Evolutionary conservation across 2,888 invertebrate genomes (phyloP).

Genomic region (Ernsta delagoae): DNA sequence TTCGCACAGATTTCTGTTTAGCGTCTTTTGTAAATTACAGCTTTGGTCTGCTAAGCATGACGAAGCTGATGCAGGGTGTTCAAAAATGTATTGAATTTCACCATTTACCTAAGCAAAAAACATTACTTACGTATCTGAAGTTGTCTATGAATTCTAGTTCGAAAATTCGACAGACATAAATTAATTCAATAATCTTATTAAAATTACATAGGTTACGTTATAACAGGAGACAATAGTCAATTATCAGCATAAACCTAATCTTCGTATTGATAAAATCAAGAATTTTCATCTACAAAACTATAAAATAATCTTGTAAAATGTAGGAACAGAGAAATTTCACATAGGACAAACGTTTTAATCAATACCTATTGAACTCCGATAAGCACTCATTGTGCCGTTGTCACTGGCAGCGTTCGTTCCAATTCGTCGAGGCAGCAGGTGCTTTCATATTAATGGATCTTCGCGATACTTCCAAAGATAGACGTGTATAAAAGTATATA

Average conservation of each 20-base stretch:
- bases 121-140: too few relatives aligned
- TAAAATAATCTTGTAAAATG: neutral
- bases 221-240: too few relatives aligned
- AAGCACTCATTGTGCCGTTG: slow-evolving; percentile 22
- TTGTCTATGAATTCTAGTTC: too few relatives aligned
- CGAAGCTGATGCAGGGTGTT: neutral
- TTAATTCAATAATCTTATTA: too few relatives aligned
- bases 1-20: neutral
- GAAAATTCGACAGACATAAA: too few relatives aligned
- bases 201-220: too few relatives aligned
- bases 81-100: neutral
- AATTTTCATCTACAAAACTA: neutral
- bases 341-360: slow-evolving; percentile 10
- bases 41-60: neutral
- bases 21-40: neutral
- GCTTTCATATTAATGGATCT: slow-evolving; percentile 29
- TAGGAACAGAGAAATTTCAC: neutral
- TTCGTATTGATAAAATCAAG: too few relatives aligned
- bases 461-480: slow-evolving; percentile 19
- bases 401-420: slow-evolving; percentile 24
- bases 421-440: slow-evolving; percentile 24
- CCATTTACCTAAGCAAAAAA: neutral
- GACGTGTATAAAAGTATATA: neutral
- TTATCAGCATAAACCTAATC: neutral
- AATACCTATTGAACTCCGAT: slow-evolving; percentile 21